Base-by-base conservation (phyloP, 2,113 vertebrate genomes). In the Pomatorhinus ruficollis region DNA sequence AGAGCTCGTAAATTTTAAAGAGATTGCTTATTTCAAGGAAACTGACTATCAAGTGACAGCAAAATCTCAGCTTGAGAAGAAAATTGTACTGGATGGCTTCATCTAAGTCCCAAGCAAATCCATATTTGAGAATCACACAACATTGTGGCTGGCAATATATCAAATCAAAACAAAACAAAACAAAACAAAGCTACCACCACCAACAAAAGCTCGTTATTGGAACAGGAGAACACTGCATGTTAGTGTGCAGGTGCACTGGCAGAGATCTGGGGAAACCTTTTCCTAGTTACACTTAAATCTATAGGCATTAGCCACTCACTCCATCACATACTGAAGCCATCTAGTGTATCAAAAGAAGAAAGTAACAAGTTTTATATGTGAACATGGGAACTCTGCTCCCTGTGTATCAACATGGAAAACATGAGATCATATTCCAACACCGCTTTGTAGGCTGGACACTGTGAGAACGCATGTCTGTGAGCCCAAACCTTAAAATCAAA, bases 401-500 rank as follows among this genome's bases (percentile, higher is more conserved):
- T 21, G 6, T 6, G 1, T 45, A 52, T 39, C 54, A 66, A 19
- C 23, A 53, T 1, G 61, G 76, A 83, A 91, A 89, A 68, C 60
- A 83, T 12, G 60, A 92, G 76, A 54, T 68, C 65, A 93, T 12
- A 83, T 37, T 44, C 72, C 68, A 92, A 37, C n/a, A 37, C n/a
- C 27, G 30, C 47, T 74, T 2, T 12, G 15, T 14, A 65, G 61
- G 30, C 28, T 39, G 56, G 89, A 69, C 53, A 20, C 61, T 15
- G 40, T 5, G 8, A 87, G 16, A 65, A 63, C 20, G 7, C 40
- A 45, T 5, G 3, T 35, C 42, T 22, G 2, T 4, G 49, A 90
- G 57, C 50, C 49, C 65, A 94, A 80, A 97, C 65, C 83, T 92
- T 68, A 78, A 91, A 94, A 96, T 88, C 86, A 96, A 89, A 93